Percentiles rank a stretch among this genome's conserved stretches.
These are phyloP conservation scores for Reinhardtius hippoglossoides DNA, from an alignment of 2,113 vertebrate genomes.

Conservation along the genomic window DNA sequence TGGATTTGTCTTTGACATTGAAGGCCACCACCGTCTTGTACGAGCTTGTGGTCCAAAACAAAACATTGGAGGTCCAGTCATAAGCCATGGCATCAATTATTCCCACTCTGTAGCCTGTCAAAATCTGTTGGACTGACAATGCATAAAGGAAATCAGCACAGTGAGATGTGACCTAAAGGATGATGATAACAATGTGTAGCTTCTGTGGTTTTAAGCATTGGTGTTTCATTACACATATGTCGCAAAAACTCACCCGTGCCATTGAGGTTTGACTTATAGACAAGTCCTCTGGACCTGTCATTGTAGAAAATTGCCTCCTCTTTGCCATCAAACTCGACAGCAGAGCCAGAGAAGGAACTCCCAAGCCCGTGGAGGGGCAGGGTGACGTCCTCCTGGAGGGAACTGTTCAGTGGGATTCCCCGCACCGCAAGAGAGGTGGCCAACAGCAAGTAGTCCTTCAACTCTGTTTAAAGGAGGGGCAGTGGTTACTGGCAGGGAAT, in stretches of 20 bases:
- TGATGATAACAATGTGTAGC: not conserved
- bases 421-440: slow-evolving; percentile 68
- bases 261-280: slow-evolving; percentile 77
- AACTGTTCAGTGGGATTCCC: slow-evolving; percentile 75
- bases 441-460: slow-evolving; percentile 75
- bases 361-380: slow-evolving; percentile 72
- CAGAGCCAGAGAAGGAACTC: slow-evolving; percentile 63
- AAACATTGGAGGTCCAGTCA: slow-evolving; percentile 81
- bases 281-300: slow-evolving; percentile 64
- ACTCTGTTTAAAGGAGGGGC: slow-evolving; percentile 64
- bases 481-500: not conserved
- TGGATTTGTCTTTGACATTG: slow-evolving; percentile 74
- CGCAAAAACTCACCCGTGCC: slow-evolving; percentile 70
- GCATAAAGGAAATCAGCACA: not conserved
- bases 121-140: slow-evolving; percentile 71
- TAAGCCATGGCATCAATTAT: slow-evolving; percentile 77
- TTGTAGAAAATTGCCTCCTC: slow-evolving; percentile 72
- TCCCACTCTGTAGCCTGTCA: slow-evolving; percentile 75
- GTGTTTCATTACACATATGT: not conserved
- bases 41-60: slow-evolving; percentile 77
- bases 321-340: slow-evolving; percentile 76
- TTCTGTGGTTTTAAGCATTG: not conserved
- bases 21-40: slow-evolving; percentile 71
- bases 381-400: slow-evolving; percentile 77
- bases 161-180: not conserved